phyloP scores from a whole-genome alignment of 2,888 invertebrate species.

The Drosophila maculinotata region DNA sequence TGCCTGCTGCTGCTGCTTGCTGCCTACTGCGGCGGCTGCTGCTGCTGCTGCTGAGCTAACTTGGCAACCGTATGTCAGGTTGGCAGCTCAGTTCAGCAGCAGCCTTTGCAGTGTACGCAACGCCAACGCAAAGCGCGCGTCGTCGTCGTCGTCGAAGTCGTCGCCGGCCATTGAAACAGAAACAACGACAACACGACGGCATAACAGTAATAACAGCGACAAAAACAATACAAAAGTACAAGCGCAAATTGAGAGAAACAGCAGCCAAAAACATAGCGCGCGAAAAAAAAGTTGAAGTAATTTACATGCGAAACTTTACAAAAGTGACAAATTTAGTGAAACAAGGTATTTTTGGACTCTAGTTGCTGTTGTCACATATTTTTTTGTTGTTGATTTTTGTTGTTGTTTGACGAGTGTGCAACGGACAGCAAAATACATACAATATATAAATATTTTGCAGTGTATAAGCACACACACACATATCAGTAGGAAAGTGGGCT shows the following conservation, averaged over 20 bases:
- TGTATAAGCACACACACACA: constrained; percentile 33
- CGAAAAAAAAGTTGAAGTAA: constrained; percentile 28
- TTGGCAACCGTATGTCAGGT: constrained; percentile 58
- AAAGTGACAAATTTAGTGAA: constrained; percentile 27
- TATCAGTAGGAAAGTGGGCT: constrained; percentile 57
- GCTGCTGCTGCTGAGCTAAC: constrained; percentile 46
- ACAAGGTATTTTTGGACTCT: background rate
- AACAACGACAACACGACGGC: constrained; percentile 52
- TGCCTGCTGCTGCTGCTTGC: constrained; percentile 20
- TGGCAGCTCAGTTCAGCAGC: constrained; percentile 76
- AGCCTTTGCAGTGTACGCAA: constrained; percentile 76
- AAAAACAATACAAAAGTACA: constrained; percentile 9
- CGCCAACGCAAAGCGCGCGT: constrained; percentile 57
- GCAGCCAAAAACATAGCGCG: constrained; percentile 33
- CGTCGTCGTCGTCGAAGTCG: constrained; percentile 53
- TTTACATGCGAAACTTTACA: background rate
- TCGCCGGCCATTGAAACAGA: constrained; percentile 51
- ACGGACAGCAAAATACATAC: constrained; percentile 3
- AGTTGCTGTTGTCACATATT: constrained; percentile 24
- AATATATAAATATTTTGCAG: constrained; percentile 13
- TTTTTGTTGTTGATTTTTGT: constrained; percentile 47
- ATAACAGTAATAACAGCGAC: constrained; percentile 28
- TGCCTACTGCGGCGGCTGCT: constrained; percentile 22
- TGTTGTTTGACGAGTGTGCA: constrained; percentile 27
- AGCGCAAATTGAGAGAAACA: constrained; percentile 24